Evolutionary conservation across 2,113 vertebrate species (phyloP).

Genomic region (Muscicapa adusta): DNA sequence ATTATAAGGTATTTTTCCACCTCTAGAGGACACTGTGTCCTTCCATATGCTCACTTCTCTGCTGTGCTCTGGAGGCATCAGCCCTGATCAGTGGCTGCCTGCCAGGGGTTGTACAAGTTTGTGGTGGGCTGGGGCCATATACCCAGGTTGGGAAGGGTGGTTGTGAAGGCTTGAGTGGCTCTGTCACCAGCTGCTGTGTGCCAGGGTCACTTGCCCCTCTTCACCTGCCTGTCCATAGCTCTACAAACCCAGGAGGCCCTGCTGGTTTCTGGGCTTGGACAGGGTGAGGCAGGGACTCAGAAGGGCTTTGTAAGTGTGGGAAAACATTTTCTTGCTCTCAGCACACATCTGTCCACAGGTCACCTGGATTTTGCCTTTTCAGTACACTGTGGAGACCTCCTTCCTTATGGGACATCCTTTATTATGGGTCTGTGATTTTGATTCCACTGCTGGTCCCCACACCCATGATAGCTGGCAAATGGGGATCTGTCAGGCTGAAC

Average conservation of each 20-base stretch:
- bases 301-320: not conserved
- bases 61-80: not conserved
- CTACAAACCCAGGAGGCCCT: not conserved
- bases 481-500: not conserved
- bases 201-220: not conserved
- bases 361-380: not conserved
- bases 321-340: not conserved
- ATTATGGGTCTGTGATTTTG: not conserved
- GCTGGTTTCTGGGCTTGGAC: not conserved
- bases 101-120: not conserved
- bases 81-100: not conserved
- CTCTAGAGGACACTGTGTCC: constrained; percentile 64
- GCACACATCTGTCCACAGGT: not conserved
- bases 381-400: not conserved
- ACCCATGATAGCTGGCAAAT: not conserved
- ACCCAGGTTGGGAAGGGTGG: not conserved
- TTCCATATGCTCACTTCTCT: not conserved
- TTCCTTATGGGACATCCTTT: not conserved
- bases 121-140: not conserved
- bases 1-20: not conserved
- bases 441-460: not conserved
- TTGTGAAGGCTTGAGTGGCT: accelerated
- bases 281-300: not conserved
- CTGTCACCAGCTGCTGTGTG: not conserved
- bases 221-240: not conserved